Evolutionary conservation across 2,797 vertebrate species (phyloP).

Genomic region (Tenualosa ilisha): DNA sequence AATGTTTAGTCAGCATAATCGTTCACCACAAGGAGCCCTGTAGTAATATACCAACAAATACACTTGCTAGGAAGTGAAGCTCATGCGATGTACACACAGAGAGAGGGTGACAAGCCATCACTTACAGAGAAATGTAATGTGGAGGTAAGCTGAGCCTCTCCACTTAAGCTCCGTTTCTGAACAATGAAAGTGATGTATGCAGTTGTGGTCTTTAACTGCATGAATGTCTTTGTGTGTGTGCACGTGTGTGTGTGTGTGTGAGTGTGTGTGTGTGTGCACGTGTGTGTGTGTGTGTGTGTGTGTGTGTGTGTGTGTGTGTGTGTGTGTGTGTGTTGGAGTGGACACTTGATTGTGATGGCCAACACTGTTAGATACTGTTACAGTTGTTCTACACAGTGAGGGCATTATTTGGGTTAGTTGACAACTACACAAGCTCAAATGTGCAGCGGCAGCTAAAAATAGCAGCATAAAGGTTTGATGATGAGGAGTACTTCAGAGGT

Average conservation of each 20-base stretch:
- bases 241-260: neutral
- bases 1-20: constrained; percentile 58
- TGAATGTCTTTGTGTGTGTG: neutral
- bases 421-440: constrained; percentile 35
- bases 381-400: neutral
- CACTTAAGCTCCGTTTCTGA: neutral
- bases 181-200: neutral
- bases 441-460: constrained; percentile 49
- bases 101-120: neutral
- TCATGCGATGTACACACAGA: neutral
- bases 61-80: neutral
- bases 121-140: constrained; percentile 2
- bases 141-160: neutral
- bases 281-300: neutral
- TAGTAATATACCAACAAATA: no score
- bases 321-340: neutral
- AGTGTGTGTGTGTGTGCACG: no score
- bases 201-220: no score
- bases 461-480: constrained; percentile 50
- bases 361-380: constrained; percentile 7
- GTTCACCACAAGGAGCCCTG: neutral
- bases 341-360: neutral
- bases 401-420: constrained; percentile 30
- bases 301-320: neutral
- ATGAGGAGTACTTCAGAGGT: constrained; percentile 28